Percentiles rank a stretch among this genome's conserved stretches.
phyloP scores from a whole-genome alignment of 2,797 vertebrate genomes.

The Macropodus opercularis region DNA sequence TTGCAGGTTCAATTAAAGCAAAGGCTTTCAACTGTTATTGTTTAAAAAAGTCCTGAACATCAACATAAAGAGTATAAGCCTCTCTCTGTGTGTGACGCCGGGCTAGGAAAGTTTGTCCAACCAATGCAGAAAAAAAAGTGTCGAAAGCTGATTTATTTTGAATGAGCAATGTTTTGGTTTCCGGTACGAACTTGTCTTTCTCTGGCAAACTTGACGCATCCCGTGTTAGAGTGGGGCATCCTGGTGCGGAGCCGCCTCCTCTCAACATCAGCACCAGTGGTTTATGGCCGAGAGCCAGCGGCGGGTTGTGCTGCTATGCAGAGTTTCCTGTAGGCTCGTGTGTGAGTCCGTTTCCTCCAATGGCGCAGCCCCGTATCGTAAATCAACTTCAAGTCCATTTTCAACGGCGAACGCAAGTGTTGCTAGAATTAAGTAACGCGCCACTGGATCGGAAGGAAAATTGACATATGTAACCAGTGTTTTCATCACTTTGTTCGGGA shows the following conservation, averaged over 20 bases:
- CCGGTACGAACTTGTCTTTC: not conserved
- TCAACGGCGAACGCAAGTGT: not conserved
- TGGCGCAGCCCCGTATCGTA: not conserved
- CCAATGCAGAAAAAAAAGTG: too few relatives aligned
- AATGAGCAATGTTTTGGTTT: not conserved
- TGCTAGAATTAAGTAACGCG: not conserved
- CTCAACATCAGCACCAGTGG: constrained; percentile 75
- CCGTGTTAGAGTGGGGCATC: constrained; percentile 52
- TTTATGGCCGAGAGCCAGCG: constrained; percentile 60
- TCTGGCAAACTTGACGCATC: constrained; percentile 39
- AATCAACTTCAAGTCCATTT: constrained; percentile 15
- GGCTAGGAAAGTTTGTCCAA: too few relatives aligned
- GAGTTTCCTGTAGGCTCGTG: constrained; percentile 42
- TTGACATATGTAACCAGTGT: not conserved
- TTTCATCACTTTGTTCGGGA: constrained; percentile 1
- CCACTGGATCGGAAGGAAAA: not conserved
- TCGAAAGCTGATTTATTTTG: constrained; percentile 51
- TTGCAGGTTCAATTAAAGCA: too few relatives aligned
- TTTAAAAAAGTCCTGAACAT: too few relatives aligned
- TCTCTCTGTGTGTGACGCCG: too few relatives aligned
- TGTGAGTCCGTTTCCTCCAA: not conserved
- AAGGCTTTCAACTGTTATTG: too few relatives aligned
- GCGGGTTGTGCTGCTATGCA: constrained; percentile 73
- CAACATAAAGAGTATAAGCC: too few relatives aligned
- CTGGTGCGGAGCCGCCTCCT: constrained; percentile 25